These are phyloP conservation scores for Allophyes oxyacanthae DNA, from an alignment of 2,888 invertebrate genomes.

Conservation along the genomic window DNA sequence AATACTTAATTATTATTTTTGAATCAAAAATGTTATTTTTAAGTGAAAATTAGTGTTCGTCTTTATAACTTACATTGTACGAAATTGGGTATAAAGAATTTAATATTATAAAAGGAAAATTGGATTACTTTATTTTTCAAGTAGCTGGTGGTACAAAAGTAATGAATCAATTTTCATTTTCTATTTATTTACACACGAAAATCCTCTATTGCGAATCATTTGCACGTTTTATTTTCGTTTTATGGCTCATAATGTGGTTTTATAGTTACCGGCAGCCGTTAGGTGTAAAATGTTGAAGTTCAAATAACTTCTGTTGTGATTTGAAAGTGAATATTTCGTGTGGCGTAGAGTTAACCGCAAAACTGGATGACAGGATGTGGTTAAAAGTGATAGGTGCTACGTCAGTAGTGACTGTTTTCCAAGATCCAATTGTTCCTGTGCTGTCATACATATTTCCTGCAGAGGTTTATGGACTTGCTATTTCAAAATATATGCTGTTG, in stretches of 20 bases:
- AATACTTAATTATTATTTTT: too few relatives aligned
- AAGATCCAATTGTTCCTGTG: conserved; percentile 49
- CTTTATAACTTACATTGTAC: background rate
- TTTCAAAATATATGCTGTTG: conserved; percentile 7
- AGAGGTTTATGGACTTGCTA: conserved; percentile 16
- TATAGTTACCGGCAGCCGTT: conserved; percentile 38
- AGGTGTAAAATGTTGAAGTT: conserved; percentile 43
- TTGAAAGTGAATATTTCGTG: conserved; percentile 50
- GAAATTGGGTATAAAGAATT: too few relatives aligned
- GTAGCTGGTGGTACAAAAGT: too few relatives aligned
- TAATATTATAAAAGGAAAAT: too few relatives aligned
- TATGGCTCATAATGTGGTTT: conserved; percentile 45
- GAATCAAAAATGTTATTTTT: too few relatives aligned
- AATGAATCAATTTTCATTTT: conserved; percentile 22
- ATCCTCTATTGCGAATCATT: conserved; percentile 54
- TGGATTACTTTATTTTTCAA: too few relatives aligned
- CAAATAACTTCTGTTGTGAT: conserved; percentile 35
- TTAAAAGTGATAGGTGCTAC: conserved; percentile 57
- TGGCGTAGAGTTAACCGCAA: conserved; percentile 58
- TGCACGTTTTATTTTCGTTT: conserved; percentile 55
- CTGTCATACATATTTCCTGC: conserved; percentile 32
- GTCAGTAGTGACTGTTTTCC: conserved; percentile 56
- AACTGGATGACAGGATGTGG: conserved; percentile 67
- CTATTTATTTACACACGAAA: conserved; percentile 38
- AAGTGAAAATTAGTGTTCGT: background rate